Evolutionary conservation across 2,113 vertebrate genomes (phyloP).

Genomic region (Psittacus erithacus): DNA sequence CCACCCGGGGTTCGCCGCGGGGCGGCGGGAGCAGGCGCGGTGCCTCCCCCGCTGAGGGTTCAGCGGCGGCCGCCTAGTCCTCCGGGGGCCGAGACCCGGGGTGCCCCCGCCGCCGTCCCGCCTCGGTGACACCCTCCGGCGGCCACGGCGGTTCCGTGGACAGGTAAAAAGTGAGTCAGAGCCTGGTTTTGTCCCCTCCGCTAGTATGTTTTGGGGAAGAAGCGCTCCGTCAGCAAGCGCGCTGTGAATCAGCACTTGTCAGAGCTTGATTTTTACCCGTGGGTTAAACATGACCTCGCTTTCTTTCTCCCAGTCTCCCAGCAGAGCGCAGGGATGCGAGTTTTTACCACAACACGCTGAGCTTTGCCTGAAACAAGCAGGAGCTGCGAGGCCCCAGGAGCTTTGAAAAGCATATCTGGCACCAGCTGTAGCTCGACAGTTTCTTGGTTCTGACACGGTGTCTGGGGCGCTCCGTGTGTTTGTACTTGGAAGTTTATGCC

Average conservation of each 20-base stretch:
- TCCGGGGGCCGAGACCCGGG: not conserved
- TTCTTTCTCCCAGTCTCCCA: not conserved
- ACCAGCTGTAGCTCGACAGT: not conserved
- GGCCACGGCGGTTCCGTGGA: not conserved
- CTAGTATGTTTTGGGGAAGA: not conserved
- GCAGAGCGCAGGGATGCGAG: not conserved
- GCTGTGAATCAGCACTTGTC: not conserved
- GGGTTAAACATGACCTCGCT: not conserved
- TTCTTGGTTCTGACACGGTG: not conserved
- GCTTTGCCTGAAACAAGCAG: not conserved
- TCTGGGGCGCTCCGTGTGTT: not conserved
- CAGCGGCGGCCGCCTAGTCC: not conserved
- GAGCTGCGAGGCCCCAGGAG: not conserved
- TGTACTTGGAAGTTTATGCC: not conserved
- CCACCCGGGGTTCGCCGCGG: not conserved
- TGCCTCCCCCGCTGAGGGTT: not conserved
- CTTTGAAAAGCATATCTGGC: not conserved
- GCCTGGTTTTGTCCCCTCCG: not conserved
- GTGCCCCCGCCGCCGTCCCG: too few species aligned
- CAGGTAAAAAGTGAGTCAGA: not conserved
- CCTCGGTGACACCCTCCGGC: not conserved
- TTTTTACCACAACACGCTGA: rapidly evolving
- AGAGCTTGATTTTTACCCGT: not conserved
- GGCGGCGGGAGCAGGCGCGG: not conserved
- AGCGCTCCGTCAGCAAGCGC: not conserved